Base-by-base conservation (phyloP, 2,888 invertebrate genomes). In the Nomada hirtipes region DNA sequence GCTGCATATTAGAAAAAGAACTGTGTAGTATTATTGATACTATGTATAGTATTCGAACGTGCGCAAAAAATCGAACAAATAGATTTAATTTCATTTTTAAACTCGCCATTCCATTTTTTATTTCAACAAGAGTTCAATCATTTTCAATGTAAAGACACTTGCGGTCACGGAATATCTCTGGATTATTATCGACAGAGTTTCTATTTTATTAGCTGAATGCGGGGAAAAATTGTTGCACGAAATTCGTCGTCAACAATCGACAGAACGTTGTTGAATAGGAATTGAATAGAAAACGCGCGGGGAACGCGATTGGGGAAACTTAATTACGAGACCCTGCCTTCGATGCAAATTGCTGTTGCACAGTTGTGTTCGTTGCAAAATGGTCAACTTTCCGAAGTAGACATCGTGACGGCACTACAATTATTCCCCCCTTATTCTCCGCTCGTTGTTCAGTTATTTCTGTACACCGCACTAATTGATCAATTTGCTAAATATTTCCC, bases 311-410 rank as follows among this genome's bases (percentile, higher is more conserved):
- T 79, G 76, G 23, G 50, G n/a, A 76, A 79, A 79, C 59, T 76
- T 76, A 76, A 79, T 79, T 79, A 69, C 63, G 76, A 23, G 69
- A 61, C 63, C 26, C 63, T 44, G 78, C 20, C 68, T 52, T 59
- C 59, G 57, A 69, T 76, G 79, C 64, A 79, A 79, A 79, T 79
- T 76, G 76, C 59, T 64, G 69, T 76, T 59, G 57, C 79, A 68
- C 76, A 68, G 75, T 67, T 75, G 47, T 60, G 50, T 47, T 4
- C 52, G 64, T 57, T 76, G 53, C 69, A 52, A 63, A 77, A 74
- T 61, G 52, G 50, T 74, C 20, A 52, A 44, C 29, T 59, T 59
- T 55, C 23, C 53, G 60, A 70, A 61, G 50, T 74, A 36, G 52
- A 60, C 42, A 47, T 23, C 52, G 60, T 60, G 69, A 23, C 61